Evolutionary conservation across 2,113 vertebrate species (phyloP).

Genomic region (Pteronura brasiliensis): DNA sequence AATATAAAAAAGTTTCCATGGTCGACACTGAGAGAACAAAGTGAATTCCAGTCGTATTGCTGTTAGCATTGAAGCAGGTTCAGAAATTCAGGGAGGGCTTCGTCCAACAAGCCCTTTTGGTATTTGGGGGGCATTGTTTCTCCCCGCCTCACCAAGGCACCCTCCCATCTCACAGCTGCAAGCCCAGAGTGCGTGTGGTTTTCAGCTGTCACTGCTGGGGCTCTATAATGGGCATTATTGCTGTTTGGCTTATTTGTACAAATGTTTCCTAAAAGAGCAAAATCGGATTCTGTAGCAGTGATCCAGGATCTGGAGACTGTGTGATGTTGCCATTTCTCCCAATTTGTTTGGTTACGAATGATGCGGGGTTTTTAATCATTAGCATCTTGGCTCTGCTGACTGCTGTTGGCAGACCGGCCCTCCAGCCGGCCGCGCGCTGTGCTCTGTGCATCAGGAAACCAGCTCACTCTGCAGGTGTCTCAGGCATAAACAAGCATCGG

Average conservation of each 20-base stretch:
- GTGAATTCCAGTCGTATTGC: conserved; percentile 83
- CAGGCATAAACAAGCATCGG: conserved; percentile 82
- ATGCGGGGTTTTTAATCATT: conserved; percentile 73
- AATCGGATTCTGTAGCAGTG: conserved; percentile 62
- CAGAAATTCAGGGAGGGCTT: conserved; percentile 76
- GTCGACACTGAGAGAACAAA: conserved; percentile 84
- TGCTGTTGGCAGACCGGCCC: conserved; percentile 62
- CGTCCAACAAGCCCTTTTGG: conserved; percentile 74
- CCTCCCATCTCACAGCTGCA: conserved; percentile 66
- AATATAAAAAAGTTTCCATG: conserved; percentile 87
- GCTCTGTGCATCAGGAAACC: conserved; percentile 77
- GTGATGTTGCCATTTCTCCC: conserved; percentile 59
- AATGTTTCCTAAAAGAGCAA: conserved; percentile 71
- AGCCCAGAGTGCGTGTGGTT: conserved; percentile 65
- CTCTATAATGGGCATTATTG: conserved; percentile 29
- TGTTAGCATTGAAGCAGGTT: conserved; percentile 84
- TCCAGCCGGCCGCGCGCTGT: conserved; percentile 66
- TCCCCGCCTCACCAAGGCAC: conserved; percentile 55
- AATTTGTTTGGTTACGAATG: conserved; percentile 73
- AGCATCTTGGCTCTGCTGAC: conserved; percentile 62
- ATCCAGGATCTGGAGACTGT: conserved; percentile 49
- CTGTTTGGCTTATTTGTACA: conserved; percentile 61
- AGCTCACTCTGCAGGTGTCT: conserved; percentile 83
- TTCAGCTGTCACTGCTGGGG: conserved; percentile 54
- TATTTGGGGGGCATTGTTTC: conserved; percentile 74